A percentile compares a stretch with the other conserved stretches of the same genome.
These are phyloP conservation scores for Athripsodes cinereus DNA, from an alignment of 2,888 invertebrate species.

Conservation along the genomic window DNA sequence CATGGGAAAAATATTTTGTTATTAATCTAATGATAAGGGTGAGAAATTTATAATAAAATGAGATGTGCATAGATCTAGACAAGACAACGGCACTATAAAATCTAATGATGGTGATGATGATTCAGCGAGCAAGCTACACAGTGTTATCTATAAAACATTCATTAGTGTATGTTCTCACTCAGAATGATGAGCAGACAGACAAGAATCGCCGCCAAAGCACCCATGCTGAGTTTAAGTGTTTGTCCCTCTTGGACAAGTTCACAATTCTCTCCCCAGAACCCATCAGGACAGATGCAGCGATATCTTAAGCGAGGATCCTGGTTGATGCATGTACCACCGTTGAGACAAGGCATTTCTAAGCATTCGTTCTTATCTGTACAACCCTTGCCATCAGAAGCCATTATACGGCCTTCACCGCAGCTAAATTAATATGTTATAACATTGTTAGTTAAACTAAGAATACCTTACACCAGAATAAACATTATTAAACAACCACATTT, in stretches of 20 bases:
- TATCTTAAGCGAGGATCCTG: slow-evolving; percentile 81
- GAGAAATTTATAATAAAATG: not conserved
- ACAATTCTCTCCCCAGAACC: slow-evolving; percentile 92
- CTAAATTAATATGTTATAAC: slow-evolving; percentile 44
- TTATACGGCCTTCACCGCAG: slow-evolving; percentile 89
- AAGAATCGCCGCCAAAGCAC: slow-evolving; percentile 94
- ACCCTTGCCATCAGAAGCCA: slow-evolving; percentile 85
- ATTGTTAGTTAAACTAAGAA: slow-evolving; percentile 4
- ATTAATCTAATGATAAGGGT: not conserved
- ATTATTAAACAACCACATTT: slow-evolving; percentile 32
- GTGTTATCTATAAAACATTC: not conserved
- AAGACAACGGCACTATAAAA: not conserved
- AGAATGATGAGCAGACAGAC: slow-evolving; percentile 95
- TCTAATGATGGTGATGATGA: slow-evolving; percentile 3
- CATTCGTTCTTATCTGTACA: slow-evolving; percentile 96
- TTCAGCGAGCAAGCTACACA: not conserved
- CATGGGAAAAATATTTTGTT: no score
- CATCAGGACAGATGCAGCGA: slow-evolving; percentile 86
- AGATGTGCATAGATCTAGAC: not conserved
- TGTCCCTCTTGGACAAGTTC: slow-evolving; percentile 91
- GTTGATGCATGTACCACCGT: slow-evolving; percentile 89
- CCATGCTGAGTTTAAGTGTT: slow-evolving; percentile 92
- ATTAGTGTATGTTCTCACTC: slow-evolving; percentile 65
- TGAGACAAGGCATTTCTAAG: slow-evolving; percentile 87
- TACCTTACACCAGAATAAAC: not conserved